Evolutionary conservation across 2,113 vertebrate genomes (phyloP).

Genomic region (Laticauda colubrina): DNA sequence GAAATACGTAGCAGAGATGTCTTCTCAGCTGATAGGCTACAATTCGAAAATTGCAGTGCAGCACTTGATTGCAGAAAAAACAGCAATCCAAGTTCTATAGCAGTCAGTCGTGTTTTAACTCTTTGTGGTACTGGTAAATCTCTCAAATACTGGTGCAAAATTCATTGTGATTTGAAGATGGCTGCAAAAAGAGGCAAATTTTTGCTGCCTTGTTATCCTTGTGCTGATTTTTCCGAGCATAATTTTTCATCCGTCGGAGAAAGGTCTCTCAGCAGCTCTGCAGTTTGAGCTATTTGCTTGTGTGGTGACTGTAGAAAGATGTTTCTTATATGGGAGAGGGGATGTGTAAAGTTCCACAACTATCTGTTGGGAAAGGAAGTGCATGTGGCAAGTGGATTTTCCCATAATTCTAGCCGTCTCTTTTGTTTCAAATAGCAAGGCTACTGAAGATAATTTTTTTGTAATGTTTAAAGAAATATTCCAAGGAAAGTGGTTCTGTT

Average conservation of each 20-base stretch:
- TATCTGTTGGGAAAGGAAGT: background rate
- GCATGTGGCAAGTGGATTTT: background rate
- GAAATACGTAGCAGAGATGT: background rate
- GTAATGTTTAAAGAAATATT: background rate
- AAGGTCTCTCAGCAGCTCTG: background rate
- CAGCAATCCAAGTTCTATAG: background rate
- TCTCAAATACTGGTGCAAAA: background rate
- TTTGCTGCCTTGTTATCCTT: background rate
- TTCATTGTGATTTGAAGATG: background rate
- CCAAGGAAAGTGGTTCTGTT: background rate
- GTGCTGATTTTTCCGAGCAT: background rate
- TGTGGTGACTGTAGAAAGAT: too few species aligned
- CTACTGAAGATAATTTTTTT: background rate
- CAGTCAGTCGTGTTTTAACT: background rate
- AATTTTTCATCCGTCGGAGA: background rate
- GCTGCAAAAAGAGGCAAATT: background rate
- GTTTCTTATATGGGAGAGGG: background rate
- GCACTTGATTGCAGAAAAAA: background rate
- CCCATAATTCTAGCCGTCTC: background rate
- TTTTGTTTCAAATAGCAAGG: background rate
- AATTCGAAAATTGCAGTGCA: background rate
- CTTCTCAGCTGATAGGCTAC: background rate
- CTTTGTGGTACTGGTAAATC: background rate
- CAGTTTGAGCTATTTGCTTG: background rate
- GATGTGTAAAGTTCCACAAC: background rate